Percentiles rank a stretch among this genome's conserved stretches.
Evolutionary conservation across 2,113 vertebrate genomes (phyloP).

Genomic region (Myrmecobius fasciatus): DNA sequence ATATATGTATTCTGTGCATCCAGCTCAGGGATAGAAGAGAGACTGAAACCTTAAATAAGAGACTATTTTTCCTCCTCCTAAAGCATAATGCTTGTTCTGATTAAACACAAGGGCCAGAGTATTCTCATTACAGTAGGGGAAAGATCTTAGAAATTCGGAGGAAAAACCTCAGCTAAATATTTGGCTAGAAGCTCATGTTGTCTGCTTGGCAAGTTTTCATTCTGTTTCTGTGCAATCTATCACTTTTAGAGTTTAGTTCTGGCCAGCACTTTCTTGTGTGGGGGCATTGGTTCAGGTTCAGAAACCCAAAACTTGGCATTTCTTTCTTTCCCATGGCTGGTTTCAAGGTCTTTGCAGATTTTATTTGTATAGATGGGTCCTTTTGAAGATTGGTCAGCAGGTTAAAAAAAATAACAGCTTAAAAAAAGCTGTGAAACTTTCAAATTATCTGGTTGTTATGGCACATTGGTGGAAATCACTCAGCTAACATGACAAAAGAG

Average conservation of each 20-base stretch:
- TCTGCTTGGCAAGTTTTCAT: slow-evolving; percentile 14
- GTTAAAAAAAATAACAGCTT: not conserved
- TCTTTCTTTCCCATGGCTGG: not conserved
- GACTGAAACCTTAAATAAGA: not conserved
- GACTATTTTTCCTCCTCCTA: not conserved
- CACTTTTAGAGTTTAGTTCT: not conserved
- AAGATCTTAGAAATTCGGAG: not conserved
- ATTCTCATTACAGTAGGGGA: not conserved
- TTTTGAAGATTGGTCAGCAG: not conserved
- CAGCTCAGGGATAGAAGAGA: not conserved
- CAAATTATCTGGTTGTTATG: not conserved
- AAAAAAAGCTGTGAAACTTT: not conserved
- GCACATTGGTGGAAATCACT: not conserved
- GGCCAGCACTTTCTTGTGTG: not conserved
- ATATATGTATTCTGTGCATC: too few relatives aligned
- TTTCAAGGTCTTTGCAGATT: not conserved
- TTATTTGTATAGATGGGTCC: not conserved
- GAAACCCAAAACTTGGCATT: not conserved
- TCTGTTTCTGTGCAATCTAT: not conserved
- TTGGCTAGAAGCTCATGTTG: not conserved
- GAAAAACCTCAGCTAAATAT: not conserved
- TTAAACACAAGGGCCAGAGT: not conserved
- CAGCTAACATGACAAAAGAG: not conserved
- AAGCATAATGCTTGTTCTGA: not conserved
- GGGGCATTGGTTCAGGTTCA: not conserved